phyloP scores from a whole-genome alignment of 2,888 invertebrate species.

The Acronicta psi region DNA sequence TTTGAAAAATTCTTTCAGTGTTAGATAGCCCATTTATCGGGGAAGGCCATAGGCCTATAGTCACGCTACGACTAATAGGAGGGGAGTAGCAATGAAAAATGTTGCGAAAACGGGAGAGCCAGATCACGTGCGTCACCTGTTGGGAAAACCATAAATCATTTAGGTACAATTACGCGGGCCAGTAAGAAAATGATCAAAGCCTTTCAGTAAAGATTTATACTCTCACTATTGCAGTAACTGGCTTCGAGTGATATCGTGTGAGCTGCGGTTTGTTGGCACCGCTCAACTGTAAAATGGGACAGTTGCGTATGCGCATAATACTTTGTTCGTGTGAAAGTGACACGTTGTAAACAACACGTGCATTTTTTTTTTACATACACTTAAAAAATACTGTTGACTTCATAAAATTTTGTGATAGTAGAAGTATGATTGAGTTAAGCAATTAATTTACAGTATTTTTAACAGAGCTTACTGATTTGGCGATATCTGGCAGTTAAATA shows the following conservation, averaged over 20 bases:
- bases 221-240: constrained; percentile 14
- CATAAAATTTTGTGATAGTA: too few species aligned
- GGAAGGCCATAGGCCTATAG: too few species aligned
- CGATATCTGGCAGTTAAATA: too few species aligned
- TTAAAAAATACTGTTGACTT: too few species aligned
- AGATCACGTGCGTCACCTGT: neutral
- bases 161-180: constrained; percentile 7
- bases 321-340: constrained; percentile 19
- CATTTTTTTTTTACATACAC: neutral
- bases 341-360: neutral
- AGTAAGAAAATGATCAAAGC: constrained; percentile 30
- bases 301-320: constrained; percentile 19
- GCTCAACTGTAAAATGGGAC: constrained; percentile 36
- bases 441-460: too few species aligned
- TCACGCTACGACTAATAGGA: too few species aligned
- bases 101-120: too few species aligned
- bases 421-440: too few species aligned
- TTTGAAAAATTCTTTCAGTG: too few species aligned
- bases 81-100: too few species aligned
- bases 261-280: constrained; percentile 32
- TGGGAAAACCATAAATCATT: neutral
- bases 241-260: constrained; percentile 14
- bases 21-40: too few species aligned
- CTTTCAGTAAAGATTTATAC: constrained; percentile 1
- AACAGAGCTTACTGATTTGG: too few species aligned